These are phyloP conservation scores for Sipunculus nudus DNA, from an alignment of 2,888 invertebrate genomes.

Conservation along the genomic window DNA sequence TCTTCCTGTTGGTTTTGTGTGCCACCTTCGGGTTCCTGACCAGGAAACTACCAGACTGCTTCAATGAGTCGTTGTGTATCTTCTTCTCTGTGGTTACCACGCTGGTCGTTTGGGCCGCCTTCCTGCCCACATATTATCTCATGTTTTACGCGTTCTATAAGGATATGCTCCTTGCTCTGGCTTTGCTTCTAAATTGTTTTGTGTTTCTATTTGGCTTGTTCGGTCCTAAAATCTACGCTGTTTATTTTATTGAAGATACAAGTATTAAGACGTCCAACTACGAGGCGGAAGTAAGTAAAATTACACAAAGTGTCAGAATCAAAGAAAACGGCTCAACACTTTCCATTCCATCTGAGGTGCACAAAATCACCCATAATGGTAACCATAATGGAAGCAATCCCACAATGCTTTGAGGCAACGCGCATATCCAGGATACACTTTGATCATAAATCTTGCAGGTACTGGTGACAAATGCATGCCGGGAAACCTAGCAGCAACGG, in stretches of 20 bases:
- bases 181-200: conserved; percentile 28
- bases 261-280: no score
- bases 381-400: no score
- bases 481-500: no score
- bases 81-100: conserved; percentile 33
- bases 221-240: conserved; percentile 27
- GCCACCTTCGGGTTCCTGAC: conserved; percentile 28
- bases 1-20: conserved; percentile 22
- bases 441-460: no score
- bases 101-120: conserved; percentile 29
- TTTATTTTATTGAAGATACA: conserved; percentile 17
- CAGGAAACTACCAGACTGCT: conserved; percentile 32
- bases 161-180: conserved; percentile 18
- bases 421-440: no score
- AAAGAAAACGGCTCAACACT: no score
- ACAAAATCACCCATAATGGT: no score
- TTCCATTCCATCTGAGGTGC: no score
- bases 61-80: conserved; percentile 38
- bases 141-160: conserved; percentile 20
- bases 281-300: no score
- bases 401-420: no score
- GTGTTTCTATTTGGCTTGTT: conserved; percentile 27
- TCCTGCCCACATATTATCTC: conserved; percentile 30
- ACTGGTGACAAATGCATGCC: no score
- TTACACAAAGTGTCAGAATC: no score